These are phyloP conservation scores for Syngnathus scovelli DNA, from an alignment of 2,113 vertebrate genomes.

Conservation along the genomic window DNA sequence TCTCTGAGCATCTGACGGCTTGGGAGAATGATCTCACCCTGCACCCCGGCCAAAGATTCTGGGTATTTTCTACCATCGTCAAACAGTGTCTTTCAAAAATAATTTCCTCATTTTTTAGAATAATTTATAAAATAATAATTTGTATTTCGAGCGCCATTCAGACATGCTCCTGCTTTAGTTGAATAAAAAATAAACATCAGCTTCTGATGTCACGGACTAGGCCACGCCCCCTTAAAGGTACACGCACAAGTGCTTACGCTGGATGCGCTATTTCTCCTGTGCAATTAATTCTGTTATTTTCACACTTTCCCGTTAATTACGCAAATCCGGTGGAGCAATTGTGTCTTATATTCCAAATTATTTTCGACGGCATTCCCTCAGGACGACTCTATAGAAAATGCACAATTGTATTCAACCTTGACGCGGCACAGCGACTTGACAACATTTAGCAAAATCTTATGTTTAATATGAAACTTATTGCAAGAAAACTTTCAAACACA, in stretches of 20 bases:
- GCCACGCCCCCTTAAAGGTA: too few species aligned
- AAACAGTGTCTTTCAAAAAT: not conserved
- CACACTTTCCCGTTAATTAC: too few species aligned
- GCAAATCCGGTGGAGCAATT: too few species aligned
- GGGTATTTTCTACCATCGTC: conserved; percentile 42
- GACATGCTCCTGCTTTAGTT: too few species aligned
- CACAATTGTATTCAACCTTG: not conserved
- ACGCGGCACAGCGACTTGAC: not conserved
- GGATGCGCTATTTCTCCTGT: too few species aligned
- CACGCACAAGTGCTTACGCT: too few species aligned
- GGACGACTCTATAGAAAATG: not conserved
- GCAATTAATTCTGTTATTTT: too few species aligned
- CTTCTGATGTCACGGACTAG: too few species aligned
- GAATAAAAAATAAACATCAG: too few species aligned
- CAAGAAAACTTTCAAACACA: conserved; percentile 28
- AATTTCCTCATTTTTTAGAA: not conserved
- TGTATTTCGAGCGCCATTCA: too few species aligned
- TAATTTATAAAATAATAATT: not conserved
- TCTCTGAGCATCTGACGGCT: conserved; percentile 59
- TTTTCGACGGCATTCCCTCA: too few species aligned
- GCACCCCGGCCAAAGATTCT: conserved; percentile 42
- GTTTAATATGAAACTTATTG: conserved; percentile 1
- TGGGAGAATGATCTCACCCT: conserved; percentile 47
- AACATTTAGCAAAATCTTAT: not conserved
- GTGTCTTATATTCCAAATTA: too few species aligned